phyloP scores from a whole-genome alignment of 1,140 invertebrate species.

The Hyles vespertilio region DNA sequence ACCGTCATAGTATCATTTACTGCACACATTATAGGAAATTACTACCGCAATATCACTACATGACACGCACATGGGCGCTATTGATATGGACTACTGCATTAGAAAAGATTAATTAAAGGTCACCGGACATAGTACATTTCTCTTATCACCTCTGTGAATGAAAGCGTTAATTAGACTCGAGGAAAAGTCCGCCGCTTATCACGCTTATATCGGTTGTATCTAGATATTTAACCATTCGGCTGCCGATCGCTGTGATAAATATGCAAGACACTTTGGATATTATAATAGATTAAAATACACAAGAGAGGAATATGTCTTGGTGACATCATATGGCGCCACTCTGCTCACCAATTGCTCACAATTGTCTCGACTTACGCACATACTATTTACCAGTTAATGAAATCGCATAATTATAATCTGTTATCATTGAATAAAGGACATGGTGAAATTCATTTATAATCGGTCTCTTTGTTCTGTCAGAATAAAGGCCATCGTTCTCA shows the following conservation, averaged over 20 bases:
- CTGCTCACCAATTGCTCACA: conserved; percentile 55
- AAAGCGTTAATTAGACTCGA: neutral
- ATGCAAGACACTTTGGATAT: too few relatives aligned
- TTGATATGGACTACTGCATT: conserved; percentile 4
- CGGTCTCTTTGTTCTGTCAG: conserved; percentile 22
- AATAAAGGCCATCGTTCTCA: conserved; percentile 56
- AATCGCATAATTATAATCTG: conserved; percentile 37
- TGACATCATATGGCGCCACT: conserved; percentile 64
- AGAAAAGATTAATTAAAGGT: too few relatives aligned
- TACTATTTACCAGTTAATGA: conserved; percentile 34
- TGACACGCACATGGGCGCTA: conserved; percentile 20
- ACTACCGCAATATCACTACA: conserved; percentile 9
- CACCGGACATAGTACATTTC: neutral
- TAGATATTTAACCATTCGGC: too few relatives aligned
- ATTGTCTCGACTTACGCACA: conserved; percentile 44
- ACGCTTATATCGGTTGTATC: too few relatives aligned
- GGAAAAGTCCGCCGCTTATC: too few relatives aligned
- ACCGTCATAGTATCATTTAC: conserved; percentile 27
- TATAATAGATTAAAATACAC: too few relatives aligned
- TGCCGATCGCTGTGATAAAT: too few relatives aligned
- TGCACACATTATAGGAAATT: conserved; percentile 14
- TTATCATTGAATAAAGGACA: conserved; percentile 32
- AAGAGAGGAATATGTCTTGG: conserved; percentile 4
- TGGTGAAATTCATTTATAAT: conserved; percentile 30
- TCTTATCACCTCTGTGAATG: neutral